Evolutionary conservation across 2,888 invertebrate genomes (phyloP).

Genomic region (Ornithoptera alexandrae): DNA sequence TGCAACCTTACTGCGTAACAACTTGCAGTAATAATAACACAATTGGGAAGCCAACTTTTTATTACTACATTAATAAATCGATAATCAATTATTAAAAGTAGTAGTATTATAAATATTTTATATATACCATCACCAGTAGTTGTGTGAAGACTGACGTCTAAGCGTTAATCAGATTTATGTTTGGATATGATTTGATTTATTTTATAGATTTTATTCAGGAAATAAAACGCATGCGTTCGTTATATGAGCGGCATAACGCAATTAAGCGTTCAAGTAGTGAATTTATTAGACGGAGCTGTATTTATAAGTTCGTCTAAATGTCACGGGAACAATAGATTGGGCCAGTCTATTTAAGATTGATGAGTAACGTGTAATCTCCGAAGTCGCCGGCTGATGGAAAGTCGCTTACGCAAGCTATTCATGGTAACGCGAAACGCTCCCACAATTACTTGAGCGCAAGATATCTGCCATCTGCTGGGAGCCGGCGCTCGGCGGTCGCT

Average conservation of each 20-base stretch:
- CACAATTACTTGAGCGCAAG: constrained; percentile 50
- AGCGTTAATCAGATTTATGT: too few relatives aligned
- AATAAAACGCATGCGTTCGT: not conserved
- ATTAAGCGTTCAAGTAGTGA: constrained; percentile 33
- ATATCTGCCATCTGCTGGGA: constrained; percentile 55
- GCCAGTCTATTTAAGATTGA: constrained; percentile 74
- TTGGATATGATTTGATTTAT: too few relatives aligned
- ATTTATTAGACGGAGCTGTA: constrained; percentile 61
- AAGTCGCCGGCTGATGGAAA: constrained; percentile 61
- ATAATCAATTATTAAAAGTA: too few relatives aligned
- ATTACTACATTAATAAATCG: too few relatives aligned
- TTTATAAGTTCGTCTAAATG: constrained; percentile 76
- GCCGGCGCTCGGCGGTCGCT: constrained; percentile 60
- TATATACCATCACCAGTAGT: too few relatives aligned
- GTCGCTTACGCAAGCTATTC: constrained; percentile 59
- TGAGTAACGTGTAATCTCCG: constrained; percentile 72
- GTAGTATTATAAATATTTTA: too few relatives aligned
- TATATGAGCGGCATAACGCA: not conserved
- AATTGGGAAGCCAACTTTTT: too few relatives aligned
- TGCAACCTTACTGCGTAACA: not conserved
- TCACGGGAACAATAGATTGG: constrained; percentile 75
- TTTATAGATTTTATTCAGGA: too few relatives aligned
- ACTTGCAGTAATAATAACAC: too few relatives aligned
- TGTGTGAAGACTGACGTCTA: too few relatives aligned
- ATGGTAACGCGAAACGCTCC: constrained; percentile 62